These are phyloP conservation scores for Brachyistius frenatus DNA, from an alignment of 2,113 vertebrate genomes.

Conservation along the genomic window DNA sequence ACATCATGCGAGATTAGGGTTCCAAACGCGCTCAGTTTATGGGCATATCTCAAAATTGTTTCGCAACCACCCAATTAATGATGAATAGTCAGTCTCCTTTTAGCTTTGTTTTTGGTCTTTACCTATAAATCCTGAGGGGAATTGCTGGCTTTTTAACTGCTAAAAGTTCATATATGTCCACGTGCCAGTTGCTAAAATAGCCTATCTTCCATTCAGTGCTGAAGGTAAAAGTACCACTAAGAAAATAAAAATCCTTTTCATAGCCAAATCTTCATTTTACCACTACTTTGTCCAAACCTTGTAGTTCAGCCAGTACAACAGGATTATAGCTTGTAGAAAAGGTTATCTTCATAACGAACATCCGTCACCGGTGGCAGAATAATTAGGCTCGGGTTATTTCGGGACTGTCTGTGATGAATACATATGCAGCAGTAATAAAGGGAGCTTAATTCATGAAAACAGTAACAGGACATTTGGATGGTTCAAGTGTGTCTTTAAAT, in stretches of 20 bases:
- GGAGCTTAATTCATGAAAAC: conserved; percentile 53
- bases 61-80: no score
- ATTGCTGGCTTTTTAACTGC: neutral
- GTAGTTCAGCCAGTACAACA: conserved; percentile 36
- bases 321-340: conserved; percentile 42
- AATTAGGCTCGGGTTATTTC: conserved; percentile 65
- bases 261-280: neutral
- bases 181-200: neutral
- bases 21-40: no score
- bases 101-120: neutral
- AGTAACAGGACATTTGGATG: conserved; percentile 31
- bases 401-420: conserved; percentile 55
- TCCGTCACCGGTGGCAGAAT: conserved; percentile 56
- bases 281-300: conserved; percentile 44
- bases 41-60: no score
- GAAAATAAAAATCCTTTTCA: neutral
- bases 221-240: neutral
- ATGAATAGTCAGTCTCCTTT: neutral
- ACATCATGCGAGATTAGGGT: no score
- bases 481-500: conserved; percentile 48
- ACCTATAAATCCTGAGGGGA: neutral
- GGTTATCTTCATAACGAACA: conserved; percentile 50
- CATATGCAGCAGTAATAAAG: conserved; percentile 41
- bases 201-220: no score
- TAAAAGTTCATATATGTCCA: neutral